Percentiles rank a stretch among this genome's conserved stretches.
Conservation (phyloP, 2,888 invertebrate genomes). For the Pteria penguin region DNA sequence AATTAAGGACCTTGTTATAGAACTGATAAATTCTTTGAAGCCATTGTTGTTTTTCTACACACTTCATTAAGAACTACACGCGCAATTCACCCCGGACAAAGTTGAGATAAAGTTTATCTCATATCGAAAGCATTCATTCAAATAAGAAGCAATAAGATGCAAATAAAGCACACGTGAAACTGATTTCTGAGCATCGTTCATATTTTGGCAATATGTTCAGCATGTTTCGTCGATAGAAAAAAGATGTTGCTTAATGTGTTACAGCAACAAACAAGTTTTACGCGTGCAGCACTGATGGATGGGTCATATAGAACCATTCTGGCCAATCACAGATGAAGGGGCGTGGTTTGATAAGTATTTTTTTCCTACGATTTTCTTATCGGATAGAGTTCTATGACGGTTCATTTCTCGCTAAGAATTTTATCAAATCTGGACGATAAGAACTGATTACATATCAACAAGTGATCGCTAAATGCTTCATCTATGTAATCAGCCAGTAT, state of each 20-base stretch:
- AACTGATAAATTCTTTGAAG: no score
- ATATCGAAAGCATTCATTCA: background rate
- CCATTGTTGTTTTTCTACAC: no score
- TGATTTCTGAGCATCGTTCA: background rate
- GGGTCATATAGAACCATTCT: no score
- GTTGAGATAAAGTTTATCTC: background rate
- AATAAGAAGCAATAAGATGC: background rate
- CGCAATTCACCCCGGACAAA: background rate
- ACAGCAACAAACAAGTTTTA: background rate
- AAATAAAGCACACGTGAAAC: background rate
- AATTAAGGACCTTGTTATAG: no score
- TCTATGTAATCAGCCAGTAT: background rate
- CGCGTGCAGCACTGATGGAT: background rate
- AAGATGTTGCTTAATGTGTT: background rate
- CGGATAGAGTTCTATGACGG: background rate
- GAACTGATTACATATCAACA: background rate
- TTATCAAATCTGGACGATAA: conserved; percentile 7
- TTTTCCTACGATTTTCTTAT: no score
- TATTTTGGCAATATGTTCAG: background rate
- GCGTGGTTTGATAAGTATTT: no score
- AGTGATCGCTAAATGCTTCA: background rate
- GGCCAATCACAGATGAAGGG: no score
- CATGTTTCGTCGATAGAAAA: background rate
- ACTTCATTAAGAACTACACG: no score
- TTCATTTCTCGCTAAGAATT: background rate